A percentile compares a stretch with the other conserved stretches of the same genome.
These are phyloP conservation scores for Operophtera brumata DNA, from an alignment of 2,888 invertebrate species.

Conservation along the genomic window DNA sequence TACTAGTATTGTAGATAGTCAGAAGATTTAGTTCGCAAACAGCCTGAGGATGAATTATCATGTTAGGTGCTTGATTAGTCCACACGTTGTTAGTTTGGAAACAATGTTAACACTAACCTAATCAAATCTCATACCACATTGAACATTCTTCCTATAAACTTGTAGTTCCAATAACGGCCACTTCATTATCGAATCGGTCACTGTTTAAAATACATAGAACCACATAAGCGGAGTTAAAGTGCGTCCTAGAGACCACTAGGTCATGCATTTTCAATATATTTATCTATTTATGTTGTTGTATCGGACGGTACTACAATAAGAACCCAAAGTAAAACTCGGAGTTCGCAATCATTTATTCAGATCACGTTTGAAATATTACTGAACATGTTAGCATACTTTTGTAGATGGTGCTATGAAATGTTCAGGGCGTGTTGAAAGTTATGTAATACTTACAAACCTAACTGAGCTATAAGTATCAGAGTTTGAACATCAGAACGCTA, in stretches of 20 bases:
- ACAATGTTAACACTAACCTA: no score
- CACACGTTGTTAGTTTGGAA: no score
- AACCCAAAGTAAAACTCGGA: slow-evolving; percentile 11
- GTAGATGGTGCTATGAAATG: background rate
- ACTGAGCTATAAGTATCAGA: no score
- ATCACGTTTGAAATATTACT: slow-evolving; percentile 5
- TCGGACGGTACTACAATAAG: slow-evolving; percentile 25
- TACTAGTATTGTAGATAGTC: no score
- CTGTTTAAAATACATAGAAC: slow-evolving; percentile 4
- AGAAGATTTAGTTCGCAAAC: no score
- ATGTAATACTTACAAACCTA: no score
- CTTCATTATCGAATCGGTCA: background rate
- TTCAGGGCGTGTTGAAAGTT: no score
- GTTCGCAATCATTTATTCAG: slow-evolving; percentile 21
- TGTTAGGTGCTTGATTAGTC: no score
- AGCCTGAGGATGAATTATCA: no score
- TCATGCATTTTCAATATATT: slow-evolving; percentile 50
- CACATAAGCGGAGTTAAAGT: slow-evolving; percentile 5
- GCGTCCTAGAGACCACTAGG: slow-evolving; percentile 13
- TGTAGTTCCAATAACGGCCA: background rate
- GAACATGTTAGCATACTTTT: slow-evolving; percentile 1
- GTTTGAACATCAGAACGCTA: no score
- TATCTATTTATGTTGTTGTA: slow-evolving; percentile 36
- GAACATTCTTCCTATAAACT: background rate
- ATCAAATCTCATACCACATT: no score